Base-by-base conservation (phyloP, 2,113 vertebrate genomes). In the Eupsittula cactorum region DNA sequence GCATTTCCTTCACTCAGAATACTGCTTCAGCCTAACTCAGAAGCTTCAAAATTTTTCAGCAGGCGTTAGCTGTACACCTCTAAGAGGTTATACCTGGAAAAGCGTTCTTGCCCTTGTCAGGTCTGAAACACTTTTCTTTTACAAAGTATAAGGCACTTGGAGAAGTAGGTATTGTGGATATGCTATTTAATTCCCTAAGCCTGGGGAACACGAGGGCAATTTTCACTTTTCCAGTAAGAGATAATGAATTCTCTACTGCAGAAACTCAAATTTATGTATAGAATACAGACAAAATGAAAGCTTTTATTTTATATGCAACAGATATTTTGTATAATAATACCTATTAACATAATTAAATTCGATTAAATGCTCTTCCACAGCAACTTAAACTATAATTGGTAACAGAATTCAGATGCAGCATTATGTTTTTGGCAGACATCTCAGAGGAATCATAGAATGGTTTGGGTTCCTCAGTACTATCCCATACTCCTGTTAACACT, bases 61-160 rank as follows among this genome's bases (percentile, higher is more conserved):
- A 46, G 28, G 59, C 13, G 13, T 69, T 41, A 63, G 46, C 71
- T 81, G 28, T 11, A 53, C 1, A 25, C 5, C 9, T 70, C 10
- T 8, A 21, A 65, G 14, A 49, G 20, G 24, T 29, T 39, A 33
- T 0, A 67, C 2, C 1, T 7, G 37, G 29, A 70, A 91, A 78
- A 60, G 1, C 8, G 7, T 25, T 60, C 47, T 62, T 52, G 62
- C 7, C 4, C 2, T 0, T 1, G 8, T 53, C 52, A 59, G 24
- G 39, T 89, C 59, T 84, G 55, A 89, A 86, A 76, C 42, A 44
- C 13, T 59, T 50, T 27, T 24, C 27, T 29, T 76, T 91, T 69
- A 49, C 39, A 47, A 15, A 68, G 29, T 46, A 68, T 5, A 46
- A 25, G 20, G 19, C 15, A 77, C 28, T 21, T 0, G 16, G 46